Conservation (phyloP, 1,140 invertebrate species). For the Drosophila willistoni region DNA sequence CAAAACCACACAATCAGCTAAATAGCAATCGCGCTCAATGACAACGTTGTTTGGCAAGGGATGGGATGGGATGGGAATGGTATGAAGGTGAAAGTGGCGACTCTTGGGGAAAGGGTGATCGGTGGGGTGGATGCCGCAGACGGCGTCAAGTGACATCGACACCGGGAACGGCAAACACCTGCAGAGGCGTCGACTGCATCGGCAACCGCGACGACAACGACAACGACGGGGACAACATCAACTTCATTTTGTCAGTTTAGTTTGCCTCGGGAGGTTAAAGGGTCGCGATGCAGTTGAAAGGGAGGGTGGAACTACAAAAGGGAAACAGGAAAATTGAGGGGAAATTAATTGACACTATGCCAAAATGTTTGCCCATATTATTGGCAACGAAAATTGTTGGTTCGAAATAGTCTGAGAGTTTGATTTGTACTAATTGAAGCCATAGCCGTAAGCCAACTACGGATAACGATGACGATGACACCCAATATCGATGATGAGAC, state of each 20-base stretch:
- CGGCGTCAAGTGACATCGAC: conserved; percentile 44
- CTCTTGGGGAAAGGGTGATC: neutral
- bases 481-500: conserved; percentile 2
- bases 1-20: conserved; percentile 61
- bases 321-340: conserved; percentile 29
- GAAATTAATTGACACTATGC: conserved; percentile 55
- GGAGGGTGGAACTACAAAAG: neutral
- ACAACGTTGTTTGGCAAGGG: conserved; percentile 35
- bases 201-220: conserved; percentile 13
- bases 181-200: conserved; percentile 12
- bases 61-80: neutral
- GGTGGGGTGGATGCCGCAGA: conserved; percentile 5
- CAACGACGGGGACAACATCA: conserved; percentile 25
- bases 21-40: conserved; percentile 50
- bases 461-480: neutral
- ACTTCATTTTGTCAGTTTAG: conserved; percentile 55
- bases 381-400: conserved; percentile 39
- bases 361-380: conserved; percentile 53
- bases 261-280: conserved; percentile 14
- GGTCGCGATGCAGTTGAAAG: neutral
- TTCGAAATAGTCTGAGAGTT: conserved; percentile 20
- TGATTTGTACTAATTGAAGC: conserved; percentile 15
- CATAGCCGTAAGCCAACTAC: neutral
- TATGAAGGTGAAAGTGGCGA: neutral
- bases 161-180: conserved; percentile 38